A percentile compares a stretch with the other conserved stretches of the same genome.
Conservation (phyloP, 1,140 invertebrate genomes). For the Drosophila nebulosa region DNA sequence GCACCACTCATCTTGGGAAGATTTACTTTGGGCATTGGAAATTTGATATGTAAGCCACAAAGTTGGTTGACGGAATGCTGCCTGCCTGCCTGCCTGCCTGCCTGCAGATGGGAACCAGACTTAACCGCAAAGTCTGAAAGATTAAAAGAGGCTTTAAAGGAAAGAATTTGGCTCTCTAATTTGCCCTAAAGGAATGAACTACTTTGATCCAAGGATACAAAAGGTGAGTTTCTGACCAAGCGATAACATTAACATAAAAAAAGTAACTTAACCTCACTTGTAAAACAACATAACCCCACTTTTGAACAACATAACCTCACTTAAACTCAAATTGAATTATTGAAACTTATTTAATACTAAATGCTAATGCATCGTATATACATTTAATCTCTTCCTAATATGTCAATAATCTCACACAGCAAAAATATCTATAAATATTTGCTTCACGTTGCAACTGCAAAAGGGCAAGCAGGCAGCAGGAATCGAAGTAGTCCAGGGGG, state of each 20-base stretch:
- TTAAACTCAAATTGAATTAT: background rate
- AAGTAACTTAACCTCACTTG: no score
- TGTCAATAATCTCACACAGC: background rate
- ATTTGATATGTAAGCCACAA: conserved; percentile 62
- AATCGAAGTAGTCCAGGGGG: background rate
- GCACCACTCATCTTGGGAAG: background rate
- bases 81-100: background rate
- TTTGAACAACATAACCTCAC: background rate
- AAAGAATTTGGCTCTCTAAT: no score
- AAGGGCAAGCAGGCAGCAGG: background rate
- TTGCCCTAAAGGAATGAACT: no score
- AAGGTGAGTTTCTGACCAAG: no score
- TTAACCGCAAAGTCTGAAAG: background rate
- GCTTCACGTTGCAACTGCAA: background rate
- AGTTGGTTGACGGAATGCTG: conserved; percentile 26
- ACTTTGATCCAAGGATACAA: no score
- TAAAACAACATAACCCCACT: background rate
- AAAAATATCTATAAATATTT: background rate
- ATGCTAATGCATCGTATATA: background rate
- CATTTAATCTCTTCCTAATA: background rate
- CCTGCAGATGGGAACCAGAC: background rate
- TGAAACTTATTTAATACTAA: background rate
- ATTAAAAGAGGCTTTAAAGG: background rate
- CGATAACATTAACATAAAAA: no score
- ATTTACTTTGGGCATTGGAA: conserved; percentile 48